phyloP scores from a whole-genome alignment of 2,797 vertebrate genomes.

The Dendrocincla tyrannina region DNA sequence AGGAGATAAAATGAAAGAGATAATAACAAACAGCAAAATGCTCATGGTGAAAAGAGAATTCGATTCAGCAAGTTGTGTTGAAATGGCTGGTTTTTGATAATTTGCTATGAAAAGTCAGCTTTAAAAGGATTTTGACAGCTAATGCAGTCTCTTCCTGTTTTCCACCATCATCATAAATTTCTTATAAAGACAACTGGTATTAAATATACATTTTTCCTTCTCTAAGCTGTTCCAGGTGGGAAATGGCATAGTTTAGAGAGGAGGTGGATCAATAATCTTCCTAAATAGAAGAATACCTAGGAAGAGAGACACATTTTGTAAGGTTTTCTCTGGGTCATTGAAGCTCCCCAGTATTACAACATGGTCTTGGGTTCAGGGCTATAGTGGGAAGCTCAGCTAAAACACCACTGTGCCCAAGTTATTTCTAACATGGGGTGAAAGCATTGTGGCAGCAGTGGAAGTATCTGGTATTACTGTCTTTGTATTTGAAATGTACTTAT shows the following conservation, averaged over 20 bases:
- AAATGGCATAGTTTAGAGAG: background rate
- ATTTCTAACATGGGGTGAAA: background rate
- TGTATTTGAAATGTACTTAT: background rate
- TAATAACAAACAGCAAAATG: background rate
- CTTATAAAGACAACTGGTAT: slow-evolving; percentile 8
- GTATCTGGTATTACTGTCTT: background rate
- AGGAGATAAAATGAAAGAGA: background rate
- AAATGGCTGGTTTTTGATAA: background rate
- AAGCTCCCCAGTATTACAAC: background rate
- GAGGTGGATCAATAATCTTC: background rate
- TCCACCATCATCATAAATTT: background rate
- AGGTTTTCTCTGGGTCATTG: background rate
- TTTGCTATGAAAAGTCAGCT: background rate
- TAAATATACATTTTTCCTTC: background rate
- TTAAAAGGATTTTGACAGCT: background rate
- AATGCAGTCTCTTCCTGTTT: background rate
- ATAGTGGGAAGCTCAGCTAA: background rate
- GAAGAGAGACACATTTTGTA: background rate
- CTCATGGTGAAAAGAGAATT: background rate
- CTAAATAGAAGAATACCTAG: background rate
- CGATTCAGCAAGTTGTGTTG: background rate
- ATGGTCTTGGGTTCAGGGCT: background rate
- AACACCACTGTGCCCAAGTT: background rate
- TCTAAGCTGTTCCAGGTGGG: slow-evolving; percentile 11
- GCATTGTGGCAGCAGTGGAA: background rate